Conservation (phyloP, 2,113 vertebrate species). For the Solenodon paradoxus region DNA sequence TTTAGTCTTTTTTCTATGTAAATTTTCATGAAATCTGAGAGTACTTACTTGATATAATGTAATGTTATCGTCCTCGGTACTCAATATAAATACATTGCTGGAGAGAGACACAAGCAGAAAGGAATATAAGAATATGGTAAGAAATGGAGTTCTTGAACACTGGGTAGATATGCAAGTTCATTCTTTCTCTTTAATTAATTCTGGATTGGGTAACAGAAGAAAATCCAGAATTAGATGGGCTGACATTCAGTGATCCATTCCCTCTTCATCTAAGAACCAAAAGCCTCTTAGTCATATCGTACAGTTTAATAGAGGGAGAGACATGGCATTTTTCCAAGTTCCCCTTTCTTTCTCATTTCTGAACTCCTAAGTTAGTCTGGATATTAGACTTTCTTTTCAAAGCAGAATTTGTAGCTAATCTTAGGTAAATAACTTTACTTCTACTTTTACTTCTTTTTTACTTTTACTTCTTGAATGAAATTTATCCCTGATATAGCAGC, state of each 20-base stretch:
- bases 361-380: not conserved
- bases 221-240: not conserved
- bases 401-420: not conserved
- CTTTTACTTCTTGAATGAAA: not conserved
- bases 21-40: not conserved
- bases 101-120: not conserved
- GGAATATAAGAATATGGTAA: not conserved
- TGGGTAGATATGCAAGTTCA: not conserved
- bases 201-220: not conserved
- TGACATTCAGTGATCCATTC: constrained; percentile 26
- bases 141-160: not conserved
- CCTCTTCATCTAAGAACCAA: not conserved
- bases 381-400: not conserved
- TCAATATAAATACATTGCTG: not conserved
- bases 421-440: not conserved
- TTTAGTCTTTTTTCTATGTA: not conserved
- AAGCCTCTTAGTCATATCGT: constrained; percentile 7
- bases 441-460: too few relatives aligned
- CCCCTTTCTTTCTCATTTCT: not conserved
- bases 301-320: constrained; percentile 30
- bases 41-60: not conserved
- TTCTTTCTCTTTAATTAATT: constrained; percentile 23
- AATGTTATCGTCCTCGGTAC: not conserved
- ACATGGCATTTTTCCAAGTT: not conserved
- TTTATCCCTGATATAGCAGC: not conserved